These are phyloP conservation scores for Hirtodrosophila histrioides DNA, from an alignment of 2,888 invertebrate genomes.

Conservation along the genomic window DNA sequence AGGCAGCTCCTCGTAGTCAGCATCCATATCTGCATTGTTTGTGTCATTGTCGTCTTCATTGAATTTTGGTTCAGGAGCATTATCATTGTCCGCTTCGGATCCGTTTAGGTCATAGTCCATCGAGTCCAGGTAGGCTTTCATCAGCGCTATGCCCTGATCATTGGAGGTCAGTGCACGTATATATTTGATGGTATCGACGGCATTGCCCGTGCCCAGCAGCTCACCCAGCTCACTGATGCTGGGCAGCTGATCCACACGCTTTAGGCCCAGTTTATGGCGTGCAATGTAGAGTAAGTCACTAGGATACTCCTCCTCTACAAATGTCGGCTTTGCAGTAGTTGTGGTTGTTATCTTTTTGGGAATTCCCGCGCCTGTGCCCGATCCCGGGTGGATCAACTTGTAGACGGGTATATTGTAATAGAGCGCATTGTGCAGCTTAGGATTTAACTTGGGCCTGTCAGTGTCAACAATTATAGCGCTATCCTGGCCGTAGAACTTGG, in stretches of 20 bases:
- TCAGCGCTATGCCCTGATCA: constrained; percentile 74
- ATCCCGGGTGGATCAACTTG: constrained; percentile 59
- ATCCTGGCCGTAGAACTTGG: constrained; percentile 66
- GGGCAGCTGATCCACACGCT: constrained; percentile 72
- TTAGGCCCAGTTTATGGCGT: constrained; percentile 72
- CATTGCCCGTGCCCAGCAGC: constrained; percentile 73
- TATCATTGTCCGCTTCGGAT: constrained; percentile 13
- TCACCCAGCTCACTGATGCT: constrained; percentile 73
- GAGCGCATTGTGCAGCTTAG: constrained; percentile 54
- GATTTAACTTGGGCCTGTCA: constrained; percentile 33
- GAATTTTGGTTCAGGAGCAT: constrained; percentile 3
- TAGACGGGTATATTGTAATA: constrained; percentile 64
- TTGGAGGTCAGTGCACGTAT: constrained; percentile 72
- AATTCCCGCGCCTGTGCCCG: neutral
- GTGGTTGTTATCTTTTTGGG: constrained; percentile 16
- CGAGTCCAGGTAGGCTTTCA: constrained; percentile 77
- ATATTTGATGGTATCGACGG: constrained; percentile 73
- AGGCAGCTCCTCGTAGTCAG: constrained; percentile 34
- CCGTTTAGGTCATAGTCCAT: constrained; percentile 63
- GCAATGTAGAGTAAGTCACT: constrained; percentile 78
- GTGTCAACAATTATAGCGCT: constrained; percentile 66
- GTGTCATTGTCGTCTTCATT: constrained; percentile 42
- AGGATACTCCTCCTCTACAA: constrained; percentile 68
- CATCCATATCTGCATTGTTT: constrained; percentile 34
- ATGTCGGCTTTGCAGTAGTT: constrained; percentile 22